Base-by-base conservation (phyloP, 1,140 invertebrate genomes). In the Lineus longissimus region DNA sequence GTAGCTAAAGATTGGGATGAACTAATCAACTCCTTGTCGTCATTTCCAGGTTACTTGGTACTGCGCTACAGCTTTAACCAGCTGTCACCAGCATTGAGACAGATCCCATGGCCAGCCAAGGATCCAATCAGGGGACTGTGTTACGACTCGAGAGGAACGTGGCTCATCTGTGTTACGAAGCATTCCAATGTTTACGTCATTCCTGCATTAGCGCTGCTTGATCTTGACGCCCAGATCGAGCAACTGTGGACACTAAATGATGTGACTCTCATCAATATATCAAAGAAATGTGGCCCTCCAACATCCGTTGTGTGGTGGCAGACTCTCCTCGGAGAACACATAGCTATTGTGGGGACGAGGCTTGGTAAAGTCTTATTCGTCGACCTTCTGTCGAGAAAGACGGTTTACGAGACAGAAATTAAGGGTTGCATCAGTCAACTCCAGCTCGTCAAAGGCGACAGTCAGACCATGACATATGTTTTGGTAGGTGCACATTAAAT, bases 321-420 rank as follows among this genome's bases (percentile, higher is more conserved):
- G 74, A 88, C 88, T 27, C 75, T 86, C 29, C 82, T 85, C 65
- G 84, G 84, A 60, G 82, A 84, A 70, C 85, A 88, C 61, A 84
- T 88, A 69, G 89, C 86, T 31, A 85, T 91, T 43, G 84, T 91
- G 65, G 89, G 88, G 29, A 89, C 87, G 59, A 88, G 89, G n/a
- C 55, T 60, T 69, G 90, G 90, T 23, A 87, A 88, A 64, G 85
- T 91, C 66, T 82, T 86, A 54, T 86, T 91, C 76, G 82, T 91
- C 55, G 88, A 89, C 76, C 81, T 91, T 15, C 85, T 86, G 45
- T 87, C 83, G 74, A 87, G 87, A n/a, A 84, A 85, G 29, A 85
- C 86, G 75, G 84, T 90, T 31, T 86, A 86, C 31, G 84, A 83
- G 45, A 87, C 87, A n/a, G 83, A 84, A 57, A 82, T 90, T 51